phyloP scores from a whole-genome alignment of 2,113 vertebrate genomes.

The Carettochelys insculpta region DNA sequence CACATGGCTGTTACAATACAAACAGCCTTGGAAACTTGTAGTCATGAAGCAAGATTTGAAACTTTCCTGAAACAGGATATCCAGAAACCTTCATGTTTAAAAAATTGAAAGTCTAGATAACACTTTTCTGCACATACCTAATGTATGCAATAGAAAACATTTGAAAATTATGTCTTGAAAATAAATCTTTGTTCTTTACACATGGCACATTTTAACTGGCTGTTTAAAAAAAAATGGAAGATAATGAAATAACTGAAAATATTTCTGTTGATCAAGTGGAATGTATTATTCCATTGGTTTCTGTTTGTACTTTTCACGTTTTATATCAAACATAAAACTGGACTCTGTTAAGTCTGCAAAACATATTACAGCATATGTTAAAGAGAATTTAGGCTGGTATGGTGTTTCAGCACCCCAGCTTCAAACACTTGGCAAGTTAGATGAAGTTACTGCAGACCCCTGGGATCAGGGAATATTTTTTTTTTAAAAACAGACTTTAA shows the following conservation, averaged over 20 bases:
- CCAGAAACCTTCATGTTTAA: neutral
- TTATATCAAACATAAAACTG: slow-evolving; percentile 24
- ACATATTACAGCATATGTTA: slow-evolving; percentile 9
- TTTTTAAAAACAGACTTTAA: slow-evolving; percentile 55
- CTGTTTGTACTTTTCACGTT: slow-evolving; percentile 1
- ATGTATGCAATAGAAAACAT: neutral
- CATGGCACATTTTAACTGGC: neutral
- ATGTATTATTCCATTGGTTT: slow-evolving; percentile 12
- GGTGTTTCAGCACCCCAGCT: slow-evolving; percentile 53
- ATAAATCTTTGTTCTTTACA: neutral
- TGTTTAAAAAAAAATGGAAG: neutral
- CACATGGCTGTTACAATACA: neutral
- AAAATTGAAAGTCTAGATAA: neutral
- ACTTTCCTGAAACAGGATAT: neutral
- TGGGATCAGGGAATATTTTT: slow-evolving; percentile 43
- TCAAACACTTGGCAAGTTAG: slow-evolving; percentile 58
- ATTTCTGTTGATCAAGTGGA: neutral
- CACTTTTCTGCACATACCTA: neutral
- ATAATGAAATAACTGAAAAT: neutral
- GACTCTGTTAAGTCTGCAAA: neutral
- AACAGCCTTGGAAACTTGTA: neutral
- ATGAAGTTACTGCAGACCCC: slow-evolving; percentile 22
- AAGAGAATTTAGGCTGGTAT: slow-evolving; percentile 25
- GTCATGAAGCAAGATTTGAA: slow-evolving; percentile 17
- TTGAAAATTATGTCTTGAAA: neutral